Percentiles rank a stretch among this genome's conserved stretches.
Evolutionary conservation across 2,113 vertebrate genomes (phyloP).

Genomic region (Alligator mississippiensis): DNA sequence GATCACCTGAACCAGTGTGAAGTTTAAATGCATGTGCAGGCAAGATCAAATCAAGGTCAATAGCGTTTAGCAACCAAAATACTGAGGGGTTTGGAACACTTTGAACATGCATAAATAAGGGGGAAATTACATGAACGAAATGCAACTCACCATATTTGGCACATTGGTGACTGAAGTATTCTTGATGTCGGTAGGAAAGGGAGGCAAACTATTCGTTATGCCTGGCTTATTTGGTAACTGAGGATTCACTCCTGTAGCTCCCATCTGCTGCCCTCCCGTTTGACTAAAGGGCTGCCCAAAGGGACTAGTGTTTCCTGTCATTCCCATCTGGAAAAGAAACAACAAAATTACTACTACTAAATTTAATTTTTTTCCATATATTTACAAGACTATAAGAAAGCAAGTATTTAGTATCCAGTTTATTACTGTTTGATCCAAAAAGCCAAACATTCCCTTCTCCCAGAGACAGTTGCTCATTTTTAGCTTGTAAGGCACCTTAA

Average conservation of each 20-base stretch:
- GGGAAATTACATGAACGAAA: not conserved
- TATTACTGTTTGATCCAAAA: not conserved
- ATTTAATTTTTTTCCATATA: not conserved
- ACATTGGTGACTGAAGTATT: constrained; percentile 89
- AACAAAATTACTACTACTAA: constrained; percentile 10
- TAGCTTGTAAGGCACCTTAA: not conserved
- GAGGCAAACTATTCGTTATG: constrained; percentile 90
- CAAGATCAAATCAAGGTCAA: not conserved
- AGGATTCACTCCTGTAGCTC: constrained; percentile 87
- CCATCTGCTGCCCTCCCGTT: constrained; percentile 91
- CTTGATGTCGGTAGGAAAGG: constrained; percentile 92
- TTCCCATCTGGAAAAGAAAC: constrained; percentile 87
- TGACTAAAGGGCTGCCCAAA: constrained; percentile 94
- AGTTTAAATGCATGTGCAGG: accelerated
- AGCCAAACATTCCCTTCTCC: not conserved
- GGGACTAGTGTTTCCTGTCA: constrained; percentile 88
- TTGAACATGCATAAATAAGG: not conserved
- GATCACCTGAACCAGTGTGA: accelerated
- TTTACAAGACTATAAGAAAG: not conserved
- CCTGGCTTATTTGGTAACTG: constrained; percentile 91
- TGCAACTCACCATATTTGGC: constrained; percentile 92
- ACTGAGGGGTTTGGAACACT: not conserved
- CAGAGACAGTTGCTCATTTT: not conserved
- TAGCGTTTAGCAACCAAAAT: accelerated
- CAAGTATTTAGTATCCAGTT: not conserved